Evolutionary conservation across 2,888 invertebrate genomes (phyloP).

Genomic region (Pachydiplax longipennis): DNA sequence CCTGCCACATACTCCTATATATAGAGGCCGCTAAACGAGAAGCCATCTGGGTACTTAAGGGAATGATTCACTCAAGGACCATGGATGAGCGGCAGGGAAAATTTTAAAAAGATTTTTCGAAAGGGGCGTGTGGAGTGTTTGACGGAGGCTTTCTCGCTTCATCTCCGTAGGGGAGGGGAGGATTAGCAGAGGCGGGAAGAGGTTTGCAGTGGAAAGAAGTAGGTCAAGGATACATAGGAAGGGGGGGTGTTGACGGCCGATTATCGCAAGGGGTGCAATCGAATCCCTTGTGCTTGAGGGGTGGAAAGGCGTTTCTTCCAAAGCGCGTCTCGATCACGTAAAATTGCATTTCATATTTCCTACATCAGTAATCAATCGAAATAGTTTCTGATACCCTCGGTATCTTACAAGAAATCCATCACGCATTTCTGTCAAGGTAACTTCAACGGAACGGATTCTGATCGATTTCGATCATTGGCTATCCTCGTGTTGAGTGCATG

Average conservation of each 20-base stretch:
- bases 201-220: not conserved
- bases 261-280: not conserved
- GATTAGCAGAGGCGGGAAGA: not conserved
- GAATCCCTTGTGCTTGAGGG: not conserved
- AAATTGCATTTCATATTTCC: not conserved
- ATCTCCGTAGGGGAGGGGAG: not conserved
- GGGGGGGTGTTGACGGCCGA: not conserved
- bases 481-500: too few species aligned
- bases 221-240: not conserved
- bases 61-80: not conserved
- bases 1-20: not conserved
- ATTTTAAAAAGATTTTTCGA: not conserved
- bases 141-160: not conserved
- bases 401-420: too few species aligned
- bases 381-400: too few species aligned
- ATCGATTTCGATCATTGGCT: too few species aligned
- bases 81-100: not conserved
- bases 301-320: not conserved
- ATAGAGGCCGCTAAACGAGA: not conserved
- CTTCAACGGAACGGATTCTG: too few species aligned
- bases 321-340: not conserved
- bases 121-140: not conserved
- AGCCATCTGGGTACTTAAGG: not conserved
- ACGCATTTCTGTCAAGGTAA: too few species aligned
- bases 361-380: too few species aligned